Percentiles rank a stretch among this genome's conserved stretches.
These are phyloP conservation scores for Lordiphosa clarofinis DNA, from an alignment of 1,140 invertebrate genomes.

Conservation along the genomic window DNA sequence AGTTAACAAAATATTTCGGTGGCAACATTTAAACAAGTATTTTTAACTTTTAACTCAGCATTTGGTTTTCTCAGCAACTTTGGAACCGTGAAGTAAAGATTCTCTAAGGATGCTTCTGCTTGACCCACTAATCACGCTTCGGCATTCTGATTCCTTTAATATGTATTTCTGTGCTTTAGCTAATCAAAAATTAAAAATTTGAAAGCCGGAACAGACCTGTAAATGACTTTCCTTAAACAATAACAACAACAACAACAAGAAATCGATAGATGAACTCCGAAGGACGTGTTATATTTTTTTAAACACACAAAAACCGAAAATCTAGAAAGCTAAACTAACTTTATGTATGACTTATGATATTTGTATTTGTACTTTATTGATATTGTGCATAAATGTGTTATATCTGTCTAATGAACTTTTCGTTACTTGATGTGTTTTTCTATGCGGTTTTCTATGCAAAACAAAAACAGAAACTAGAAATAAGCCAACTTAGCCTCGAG, in stretches of 20 bases:
- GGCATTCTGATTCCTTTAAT: too few species aligned
- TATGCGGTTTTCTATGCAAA: slow-evolving; percentile 39
- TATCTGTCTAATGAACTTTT: slow-evolving; percentile 50
- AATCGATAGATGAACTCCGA: slow-evolving; percentile 48
- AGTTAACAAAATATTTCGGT: too few species aligned
- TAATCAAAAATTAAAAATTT: too few species aligned
- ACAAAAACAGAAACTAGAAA: slow-evolving; percentile 30
- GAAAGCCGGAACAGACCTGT: too few species aligned
- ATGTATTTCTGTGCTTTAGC: too few species aligned
- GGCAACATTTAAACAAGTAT: too few species aligned
- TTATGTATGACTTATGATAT: slow-evolving; percentile 31
- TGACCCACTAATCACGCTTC: too few species aligned
- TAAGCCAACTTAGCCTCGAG: slow-evolving; percentile 38
- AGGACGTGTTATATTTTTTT: slow-evolving; percentile 76
- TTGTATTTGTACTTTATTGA: slow-evolving; percentile 43
- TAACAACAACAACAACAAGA: slow-evolving; percentile 11
- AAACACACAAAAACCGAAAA: slow-evolving; percentile 37
- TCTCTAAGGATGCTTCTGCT: too few species aligned
- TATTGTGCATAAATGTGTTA: slow-evolving; percentile 33
- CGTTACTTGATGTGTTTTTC: slow-evolving; percentile 35
- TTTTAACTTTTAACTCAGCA: too few species aligned
- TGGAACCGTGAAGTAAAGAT: too few species aligned
- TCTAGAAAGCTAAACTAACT: slow-evolving; percentile 26
- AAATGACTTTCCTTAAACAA: slow-evolving; percentile 48
- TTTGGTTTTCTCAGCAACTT: too few species aligned